These are phyloP conservation scores for Neodiprion lecontei DNA, from an alignment of 1,140 invertebrate species.

Conservation along the genomic window DNA sequence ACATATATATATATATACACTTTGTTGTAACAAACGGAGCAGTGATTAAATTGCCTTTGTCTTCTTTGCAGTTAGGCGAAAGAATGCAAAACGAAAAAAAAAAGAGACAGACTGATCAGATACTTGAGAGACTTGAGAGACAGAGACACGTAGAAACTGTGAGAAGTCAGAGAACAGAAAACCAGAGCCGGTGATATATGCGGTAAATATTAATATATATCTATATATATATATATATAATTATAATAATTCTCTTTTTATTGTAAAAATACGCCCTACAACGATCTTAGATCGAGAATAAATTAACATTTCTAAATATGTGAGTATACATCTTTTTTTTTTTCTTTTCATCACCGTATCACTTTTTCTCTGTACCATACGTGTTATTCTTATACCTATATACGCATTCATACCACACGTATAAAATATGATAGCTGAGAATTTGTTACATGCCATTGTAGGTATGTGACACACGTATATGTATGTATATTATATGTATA, in stretches of 20 bases:
- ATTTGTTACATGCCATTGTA: no score
- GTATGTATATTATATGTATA: not conserved
- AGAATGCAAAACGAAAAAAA: slow-evolving; percentile 10
- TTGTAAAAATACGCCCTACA: not conserved
- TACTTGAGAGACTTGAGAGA: slow-evolving; percentile 9
- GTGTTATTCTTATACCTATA: not conserved
- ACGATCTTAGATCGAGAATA: slow-evolving; percentile 14
- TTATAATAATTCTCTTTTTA: not conserved
- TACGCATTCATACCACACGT: not conserved
- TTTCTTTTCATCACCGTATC: no score
- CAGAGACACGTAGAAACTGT: not conserved
- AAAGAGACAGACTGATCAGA: not conserved
- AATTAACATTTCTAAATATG: no score
- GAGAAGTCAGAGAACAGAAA: slow-evolving; percentile 9
- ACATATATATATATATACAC: not conserved
- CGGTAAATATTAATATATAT: slow-evolving; percentile 11
- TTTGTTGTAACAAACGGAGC: no score
- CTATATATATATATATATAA: not conserved
- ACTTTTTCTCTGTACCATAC: no score
- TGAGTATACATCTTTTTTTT: no score
- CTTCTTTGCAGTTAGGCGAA: slow-evolving; percentile 26
- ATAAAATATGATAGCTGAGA: no score
- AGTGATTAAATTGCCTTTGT: slow-evolving; percentile 25
- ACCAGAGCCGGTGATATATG: not conserved
- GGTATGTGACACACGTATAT: not conserved